Evolutionary conservation across 2,888 invertebrate species (phyloP).

Genomic region (Orthonevra nobilis): DNA sequence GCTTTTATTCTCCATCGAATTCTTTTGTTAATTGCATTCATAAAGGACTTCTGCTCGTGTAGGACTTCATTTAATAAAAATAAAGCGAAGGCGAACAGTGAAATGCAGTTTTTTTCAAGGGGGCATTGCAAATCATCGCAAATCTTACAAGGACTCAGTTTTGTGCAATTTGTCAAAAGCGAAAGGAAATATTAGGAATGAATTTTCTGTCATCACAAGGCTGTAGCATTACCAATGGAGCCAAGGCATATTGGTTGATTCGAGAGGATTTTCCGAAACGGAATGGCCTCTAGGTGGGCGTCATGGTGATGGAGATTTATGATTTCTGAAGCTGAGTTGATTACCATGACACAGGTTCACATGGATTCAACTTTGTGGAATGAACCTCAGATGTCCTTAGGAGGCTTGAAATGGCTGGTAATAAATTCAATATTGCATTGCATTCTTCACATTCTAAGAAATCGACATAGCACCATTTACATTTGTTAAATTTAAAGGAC

Average conservation of each 20-base stretch:
- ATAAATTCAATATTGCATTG: no score
- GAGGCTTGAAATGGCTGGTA: no score
- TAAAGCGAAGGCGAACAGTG: background rate
- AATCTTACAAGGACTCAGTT: conserved; percentile 18
- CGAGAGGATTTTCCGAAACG: conserved; percentile 4
- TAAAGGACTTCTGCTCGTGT: background rate
- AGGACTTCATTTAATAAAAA: background rate
- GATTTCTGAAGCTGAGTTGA: conserved; percentile 5
- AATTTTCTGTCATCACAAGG: conserved; percentile 34
- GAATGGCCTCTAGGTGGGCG: conserved; percentile 7
- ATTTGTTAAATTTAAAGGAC: no score
- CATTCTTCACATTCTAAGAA: no score
- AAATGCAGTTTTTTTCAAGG: conserved; percentile 9
- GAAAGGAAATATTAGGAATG: background rate
- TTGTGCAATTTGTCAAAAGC: conserved; percentile 10
- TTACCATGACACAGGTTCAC: conserved; percentile 2
- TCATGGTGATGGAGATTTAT: conserved; percentile 28
- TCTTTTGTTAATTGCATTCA: conserved; percentile 22
- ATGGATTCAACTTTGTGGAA: conserved; percentile 1
- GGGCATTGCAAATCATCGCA: conserved; percentile 11
- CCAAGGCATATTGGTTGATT: background rate
- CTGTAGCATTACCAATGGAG: background rate
- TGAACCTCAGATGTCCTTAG: no score
- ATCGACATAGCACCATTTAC: no score
- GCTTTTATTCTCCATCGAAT: conserved; percentile 2